These are phyloP conservation scores for Notolabrus celidotus DNA, from an alignment of 2,797 vertebrate species.

Conservation along the genomic window DNA sequence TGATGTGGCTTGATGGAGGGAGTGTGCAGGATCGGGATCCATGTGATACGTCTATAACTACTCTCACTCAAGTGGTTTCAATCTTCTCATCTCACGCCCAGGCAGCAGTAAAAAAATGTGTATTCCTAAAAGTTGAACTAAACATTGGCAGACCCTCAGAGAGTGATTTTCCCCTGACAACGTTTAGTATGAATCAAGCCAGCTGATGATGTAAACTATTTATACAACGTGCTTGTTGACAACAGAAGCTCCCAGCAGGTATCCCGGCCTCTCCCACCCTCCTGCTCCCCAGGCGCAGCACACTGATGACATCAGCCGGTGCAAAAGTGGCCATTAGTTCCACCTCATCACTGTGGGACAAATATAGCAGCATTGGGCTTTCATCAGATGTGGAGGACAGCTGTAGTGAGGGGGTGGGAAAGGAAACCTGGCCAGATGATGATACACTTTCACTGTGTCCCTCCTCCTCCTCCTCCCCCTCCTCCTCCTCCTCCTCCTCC, in stretches of 20 bases:
- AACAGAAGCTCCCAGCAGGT: slow-evolving; percentile 70
- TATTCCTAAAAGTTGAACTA: not conserved
- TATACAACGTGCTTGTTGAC: slow-evolving; percentile 23
- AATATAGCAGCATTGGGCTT: slow-evolving; percentile 78
- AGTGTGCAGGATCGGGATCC: too few species aligned
- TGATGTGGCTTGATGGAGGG: too few species aligned
- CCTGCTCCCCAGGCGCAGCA: slow-evolving; percentile 64
- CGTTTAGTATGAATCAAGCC: slow-evolving; percentile 8
- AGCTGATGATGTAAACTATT: slow-evolving; percentile 32
- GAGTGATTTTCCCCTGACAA: slow-evolving; percentile 12
- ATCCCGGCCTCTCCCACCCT: slow-evolving; percentile 35
- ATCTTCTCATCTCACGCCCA: slow-evolving; percentile 1
- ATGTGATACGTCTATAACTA: too few species aligned
- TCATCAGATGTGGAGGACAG: slow-evolving; percentile 80
- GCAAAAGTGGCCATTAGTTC: slow-evolving; percentile 84
- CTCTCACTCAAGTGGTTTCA: not conserved
- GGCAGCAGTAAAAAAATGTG: not conserved
- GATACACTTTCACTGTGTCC: slow-evolving; percentile 70
- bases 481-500: slow-evolving; percentile 65
- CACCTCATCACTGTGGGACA: slow-evolving; percentile 84
- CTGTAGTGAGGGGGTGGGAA: slow-evolving; percentile 76
- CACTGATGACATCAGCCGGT: slow-evolving; percentile 80
- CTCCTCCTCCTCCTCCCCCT: slow-evolving; percentile 58
- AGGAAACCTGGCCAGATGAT: slow-evolving; percentile 81
- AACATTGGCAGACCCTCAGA: slow-evolving; percentile 6